phyloP scores from a whole-genome alignment of 1,140 invertebrate genomes.

The Dryas iulia region DNA sequence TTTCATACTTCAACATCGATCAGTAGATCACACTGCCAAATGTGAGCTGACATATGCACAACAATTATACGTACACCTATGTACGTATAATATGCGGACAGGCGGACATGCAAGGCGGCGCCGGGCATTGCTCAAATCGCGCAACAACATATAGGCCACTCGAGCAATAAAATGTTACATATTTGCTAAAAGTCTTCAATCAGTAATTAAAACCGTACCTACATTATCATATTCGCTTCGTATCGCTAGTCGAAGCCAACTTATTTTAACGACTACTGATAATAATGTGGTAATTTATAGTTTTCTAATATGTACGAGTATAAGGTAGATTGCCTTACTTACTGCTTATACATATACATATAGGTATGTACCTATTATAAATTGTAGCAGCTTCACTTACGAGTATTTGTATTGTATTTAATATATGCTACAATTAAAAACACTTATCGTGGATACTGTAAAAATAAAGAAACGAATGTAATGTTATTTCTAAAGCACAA shows the following conservation, averaged over 20 bases:
- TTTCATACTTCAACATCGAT: no score
- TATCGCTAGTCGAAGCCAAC: no score
- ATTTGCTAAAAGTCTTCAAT: neutral
- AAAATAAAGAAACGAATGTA: no score
- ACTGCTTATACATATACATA: neutral
- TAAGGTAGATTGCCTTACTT: neutral
- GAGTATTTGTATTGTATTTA: no score
- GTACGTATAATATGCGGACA: no score
- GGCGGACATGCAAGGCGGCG: no score
- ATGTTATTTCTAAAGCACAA: no score
- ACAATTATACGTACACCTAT: no score
- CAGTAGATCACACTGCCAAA: conserved; percentile 8
- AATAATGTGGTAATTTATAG: neutral
- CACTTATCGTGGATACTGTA: no score
- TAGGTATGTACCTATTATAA: neutral
- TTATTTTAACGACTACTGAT: neutral
- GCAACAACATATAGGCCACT: neutral
- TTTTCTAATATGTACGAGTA: neutral
- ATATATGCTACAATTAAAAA: no score
- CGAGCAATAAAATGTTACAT: neutral
- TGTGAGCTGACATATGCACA: no score
- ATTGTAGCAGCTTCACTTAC: no score
- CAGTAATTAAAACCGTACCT: neutral
- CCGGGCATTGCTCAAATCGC: conserved; percentile 7
- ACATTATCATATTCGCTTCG: neutral